Evolutionary conservation across 2,113 vertebrate species (phyloP), one percentile per base, ranked within the genome.

Genomic region (Mandrillus leucophaeus): DNA sequence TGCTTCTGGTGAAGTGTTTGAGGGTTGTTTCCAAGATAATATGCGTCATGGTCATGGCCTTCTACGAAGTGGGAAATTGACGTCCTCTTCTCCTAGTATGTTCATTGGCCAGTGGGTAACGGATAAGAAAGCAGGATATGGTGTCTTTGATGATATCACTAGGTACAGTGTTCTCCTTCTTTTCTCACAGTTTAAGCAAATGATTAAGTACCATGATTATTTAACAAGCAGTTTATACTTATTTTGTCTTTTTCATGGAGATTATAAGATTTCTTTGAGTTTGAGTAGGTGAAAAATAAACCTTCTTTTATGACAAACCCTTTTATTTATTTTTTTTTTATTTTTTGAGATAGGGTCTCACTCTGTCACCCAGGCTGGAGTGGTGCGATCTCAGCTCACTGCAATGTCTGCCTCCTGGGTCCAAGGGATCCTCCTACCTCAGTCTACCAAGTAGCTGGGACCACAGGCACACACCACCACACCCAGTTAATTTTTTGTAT

Each of bases 81-180:
- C 99, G 90, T 99, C 99, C 17, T 99, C 99, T 52, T 99, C 99
- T 55, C 99, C 99, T 84, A 99, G 99, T 43, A 99, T 99, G 98
- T 99, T 99, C 98, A 99, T 99, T 88, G 99, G 99, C 59, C 99
- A 99, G 68, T 99, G 99, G 99, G 97, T 99, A 50, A 98, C 99
- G 97, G 99, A 99, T 99, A 99, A 99, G 98, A 99, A 99, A 98
- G 99, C 99, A 11, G 99, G 99, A 85, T 99, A 99, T 57, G 99
- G 99, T 16, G 99, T 99, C 87, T 99, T 99, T 90, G 99, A 99
- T 95, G 99, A 99, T 96, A 99, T 99, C 98, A 99, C 99, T 35
- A 99, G 99, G 99, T 99, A 98, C 81, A 4, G 32, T 85, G 93
- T 94, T 57, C 55, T 73, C 18, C 80, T 76, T 88, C 73, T 93